phyloP scores from a whole-genome alignment of 2,797 vertebrate genomes.

The Enteromius viviparus region DNA sequence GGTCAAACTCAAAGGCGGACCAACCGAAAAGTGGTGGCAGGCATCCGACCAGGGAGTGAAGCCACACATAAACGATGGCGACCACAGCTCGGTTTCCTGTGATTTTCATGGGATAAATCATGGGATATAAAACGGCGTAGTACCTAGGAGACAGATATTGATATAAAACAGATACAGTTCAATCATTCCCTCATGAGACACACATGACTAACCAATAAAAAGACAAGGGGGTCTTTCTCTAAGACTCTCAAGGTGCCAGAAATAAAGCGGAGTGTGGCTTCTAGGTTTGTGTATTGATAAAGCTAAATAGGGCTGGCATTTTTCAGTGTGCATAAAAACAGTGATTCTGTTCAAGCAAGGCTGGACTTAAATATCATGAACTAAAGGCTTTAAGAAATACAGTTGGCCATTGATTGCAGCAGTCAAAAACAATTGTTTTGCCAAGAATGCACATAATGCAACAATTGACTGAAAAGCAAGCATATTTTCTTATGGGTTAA shows the following conservation, averaged over 20 bases:
- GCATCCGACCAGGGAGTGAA: conserved; percentile 93
- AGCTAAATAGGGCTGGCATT: neutral
- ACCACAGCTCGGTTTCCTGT: conserved; percentile 92
- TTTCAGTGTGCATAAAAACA: conserved; percentile 25
- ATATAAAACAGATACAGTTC: conserved; percentile 8
- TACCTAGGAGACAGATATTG: conserved; percentile 77
- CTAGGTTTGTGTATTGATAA: conserved; percentile 10
- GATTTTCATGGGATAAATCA: conserved; percentile 99
- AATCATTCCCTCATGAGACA: conserved; percentile 12
- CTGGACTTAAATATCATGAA: neutral
- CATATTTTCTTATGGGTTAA: neutral
- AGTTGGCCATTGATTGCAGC: neutral
- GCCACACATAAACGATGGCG: conserved; percentile 92
- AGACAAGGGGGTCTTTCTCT: conserved; percentile 39
- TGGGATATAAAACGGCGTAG: conserved; percentile 96
- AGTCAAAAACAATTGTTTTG: neutral
- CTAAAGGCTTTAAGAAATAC: conserved; percentile 14
- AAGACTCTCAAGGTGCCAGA: neutral
- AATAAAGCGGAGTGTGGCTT: conserved; percentile 1
- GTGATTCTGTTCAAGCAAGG: conserved; percentile 27
- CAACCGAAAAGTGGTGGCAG: conserved; percentile 96
- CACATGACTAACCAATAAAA: conserved; percentile 28
- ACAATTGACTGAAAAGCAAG: neutral
- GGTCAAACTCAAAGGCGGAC: conserved; percentile 94
- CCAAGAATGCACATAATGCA: neutral